Conservation (phyloP, 2,113 vertebrate genomes). For the Alces alces region DNA sequence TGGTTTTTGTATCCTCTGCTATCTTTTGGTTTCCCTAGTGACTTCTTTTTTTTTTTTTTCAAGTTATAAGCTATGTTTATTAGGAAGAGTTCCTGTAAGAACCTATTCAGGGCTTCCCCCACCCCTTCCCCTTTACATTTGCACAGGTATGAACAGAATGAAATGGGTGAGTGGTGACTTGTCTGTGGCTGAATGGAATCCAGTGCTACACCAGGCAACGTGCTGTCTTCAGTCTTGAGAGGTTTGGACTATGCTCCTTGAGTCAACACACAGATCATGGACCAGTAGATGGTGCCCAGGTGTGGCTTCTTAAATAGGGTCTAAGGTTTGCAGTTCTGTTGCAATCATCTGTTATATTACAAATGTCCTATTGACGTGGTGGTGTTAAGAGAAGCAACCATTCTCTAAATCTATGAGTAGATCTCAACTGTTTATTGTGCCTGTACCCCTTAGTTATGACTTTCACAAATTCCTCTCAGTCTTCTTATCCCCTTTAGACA, state of each 20-base stretch:
- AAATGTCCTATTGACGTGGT: not conserved
- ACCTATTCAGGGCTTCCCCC: not conserved
- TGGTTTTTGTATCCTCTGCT: not conserved
- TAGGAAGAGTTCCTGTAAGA: conserved; percentile 42
- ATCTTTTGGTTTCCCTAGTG: not conserved
- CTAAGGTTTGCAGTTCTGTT: not conserved
- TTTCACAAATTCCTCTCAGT: not conserved
- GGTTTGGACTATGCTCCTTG: fast-evolving
- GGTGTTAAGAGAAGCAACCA: not conserved
- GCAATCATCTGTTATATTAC: not conserved
- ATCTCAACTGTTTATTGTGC: not conserved
- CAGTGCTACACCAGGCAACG: not conserved
- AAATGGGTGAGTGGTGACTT: conserved; percentile 9
- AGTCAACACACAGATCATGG: not conserved
- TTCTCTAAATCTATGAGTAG: not conserved
- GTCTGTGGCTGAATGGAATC: not conserved
- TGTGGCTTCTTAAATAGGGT: not conserved
- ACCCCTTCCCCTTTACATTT: not conserved
- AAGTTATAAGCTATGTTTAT: conserved; percentile 51
- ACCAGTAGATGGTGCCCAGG: not conserved
- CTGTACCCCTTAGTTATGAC: not conserved
- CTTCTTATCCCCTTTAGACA: not conserved
- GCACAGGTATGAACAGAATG: not conserved
- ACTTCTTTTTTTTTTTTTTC: no score
- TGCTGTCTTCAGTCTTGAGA: not conserved